Evolutionary conservation across 2,113 vertebrate species (phyloP).

Genomic region (Diphyllodes magnificus): DNA sequence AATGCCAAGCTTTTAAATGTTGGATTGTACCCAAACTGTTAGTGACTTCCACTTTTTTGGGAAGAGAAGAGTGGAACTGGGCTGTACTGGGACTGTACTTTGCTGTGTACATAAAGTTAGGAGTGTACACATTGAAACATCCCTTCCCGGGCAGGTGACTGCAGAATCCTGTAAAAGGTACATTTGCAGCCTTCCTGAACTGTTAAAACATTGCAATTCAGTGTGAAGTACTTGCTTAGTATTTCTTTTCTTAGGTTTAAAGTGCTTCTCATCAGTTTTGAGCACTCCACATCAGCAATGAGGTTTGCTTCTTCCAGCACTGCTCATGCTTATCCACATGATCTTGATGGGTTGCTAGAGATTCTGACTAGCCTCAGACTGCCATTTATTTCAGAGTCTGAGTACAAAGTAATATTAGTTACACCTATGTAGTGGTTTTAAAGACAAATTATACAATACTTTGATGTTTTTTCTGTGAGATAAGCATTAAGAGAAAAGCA

Average conservation of each 20-base stretch:
- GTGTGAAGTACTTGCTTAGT: not conserved
- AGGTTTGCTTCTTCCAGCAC: not conserved
- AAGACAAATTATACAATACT: too few species aligned
- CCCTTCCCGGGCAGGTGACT: not conserved
- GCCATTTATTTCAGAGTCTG: not conserved
- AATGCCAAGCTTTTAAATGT: not conserved
- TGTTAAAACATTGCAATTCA: not conserved
- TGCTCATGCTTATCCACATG: not conserved
- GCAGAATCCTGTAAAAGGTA: not conserved
- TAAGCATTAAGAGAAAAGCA: too few species aligned
- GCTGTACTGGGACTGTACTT: not conserved
- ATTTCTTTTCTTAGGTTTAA: not conserved
- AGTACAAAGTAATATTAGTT: not conserved
- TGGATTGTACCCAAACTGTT: not conserved
- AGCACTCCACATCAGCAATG: not conserved
- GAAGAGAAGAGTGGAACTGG: not conserved
- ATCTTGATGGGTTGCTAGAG: not conserved
- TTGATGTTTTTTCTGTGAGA: too few species aligned
- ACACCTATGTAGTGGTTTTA: too few species aligned
- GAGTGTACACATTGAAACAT: not conserved
- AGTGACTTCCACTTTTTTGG: not conserved
- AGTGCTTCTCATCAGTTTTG: not conserved
- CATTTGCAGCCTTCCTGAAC: not conserved
- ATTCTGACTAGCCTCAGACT: not conserved
- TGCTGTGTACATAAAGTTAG: not conserved